Evolutionary conservation across 2,797 vertebrate species (phyloP).

Genomic region (Threskiornis aethiopicus): DNA sequence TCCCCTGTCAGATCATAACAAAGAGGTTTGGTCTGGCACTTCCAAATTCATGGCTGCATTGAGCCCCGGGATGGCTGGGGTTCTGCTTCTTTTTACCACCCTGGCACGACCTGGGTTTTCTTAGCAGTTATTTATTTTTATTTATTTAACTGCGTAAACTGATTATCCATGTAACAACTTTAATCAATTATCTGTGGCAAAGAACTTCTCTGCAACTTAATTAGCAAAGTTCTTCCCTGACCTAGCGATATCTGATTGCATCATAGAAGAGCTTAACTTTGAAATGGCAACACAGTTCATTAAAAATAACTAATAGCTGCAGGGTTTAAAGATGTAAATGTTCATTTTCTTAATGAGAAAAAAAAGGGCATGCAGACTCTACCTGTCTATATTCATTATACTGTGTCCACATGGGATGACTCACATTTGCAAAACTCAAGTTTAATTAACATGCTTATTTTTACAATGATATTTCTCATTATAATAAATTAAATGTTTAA

Average conservation of each 20-base stretch:
- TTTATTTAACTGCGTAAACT: conserved; percentile 53
- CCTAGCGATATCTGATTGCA: conserved; percentile 65
- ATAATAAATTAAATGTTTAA: conserved; percentile 83
- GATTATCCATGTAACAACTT: conserved; percentile 60
- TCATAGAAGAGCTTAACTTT: conserved; percentile 68
- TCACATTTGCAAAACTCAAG: conserved; percentile 70
- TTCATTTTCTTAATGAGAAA: conserved; percentile 72
- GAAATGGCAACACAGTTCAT: conserved; percentile 75
- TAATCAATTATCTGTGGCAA: conserved; percentile 68
- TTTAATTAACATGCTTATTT: conserved; percentile 81
- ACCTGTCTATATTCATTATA: conserved; percentile 72
- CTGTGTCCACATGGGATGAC: conserved; percentile 69
- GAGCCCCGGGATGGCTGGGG: background rate
- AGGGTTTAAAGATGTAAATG: conserved; percentile 71
- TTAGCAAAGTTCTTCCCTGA: conserved; percentile 72
- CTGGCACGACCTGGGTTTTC: background rate
- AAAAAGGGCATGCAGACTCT: conserved; percentile 51
- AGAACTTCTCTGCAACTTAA: conserved; percentile 73
- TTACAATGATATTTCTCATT: conserved; percentile 76
- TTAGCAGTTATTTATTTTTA: conserved; percentile 46
- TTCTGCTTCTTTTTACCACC: background rate
- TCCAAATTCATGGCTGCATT: background rate
- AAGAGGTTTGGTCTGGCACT: background rate
- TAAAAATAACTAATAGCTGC: conserved; percentile 77
- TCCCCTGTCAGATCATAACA: background rate